These are phyloP conservation scores for Echinarachnius parma DNA, from an alignment of 53 echinoderm and acorn worm species.

Conservation along the genomic window DNA sequence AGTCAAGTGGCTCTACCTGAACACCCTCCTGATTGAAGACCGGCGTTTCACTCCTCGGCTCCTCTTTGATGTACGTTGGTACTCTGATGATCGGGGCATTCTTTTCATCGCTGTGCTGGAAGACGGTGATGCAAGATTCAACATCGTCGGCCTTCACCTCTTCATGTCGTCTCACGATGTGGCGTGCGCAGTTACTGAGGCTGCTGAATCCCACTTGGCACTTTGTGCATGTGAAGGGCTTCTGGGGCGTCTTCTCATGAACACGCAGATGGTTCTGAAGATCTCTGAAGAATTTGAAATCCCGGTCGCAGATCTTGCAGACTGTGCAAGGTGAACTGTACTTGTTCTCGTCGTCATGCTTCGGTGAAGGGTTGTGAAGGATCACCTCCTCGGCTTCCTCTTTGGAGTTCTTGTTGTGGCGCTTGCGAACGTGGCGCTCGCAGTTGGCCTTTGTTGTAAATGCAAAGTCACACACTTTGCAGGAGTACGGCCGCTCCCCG, in stretches of 20 bases:
- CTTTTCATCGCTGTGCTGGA: slow-evolving; percentile 54
- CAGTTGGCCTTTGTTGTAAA: slow-evolving; percentile 99
- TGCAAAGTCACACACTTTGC: slow-evolving; percentile 91
- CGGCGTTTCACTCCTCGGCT: slow-evolving; percentile 55
- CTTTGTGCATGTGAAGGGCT: slow-evolving; percentile 75
- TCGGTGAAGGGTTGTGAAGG: slow-evolving; percentile 56
- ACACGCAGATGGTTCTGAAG: slow-evolving; percentile 91
- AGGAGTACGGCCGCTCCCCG: slow-evolving; percentile 91
- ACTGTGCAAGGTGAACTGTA: slow-evolving; percentile 87
- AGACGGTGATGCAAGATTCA: slow-evolving; percentile 64
- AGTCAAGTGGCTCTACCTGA: slow-evolving; percentile 80
- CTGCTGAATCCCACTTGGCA: slow-evolving; percentile 89
- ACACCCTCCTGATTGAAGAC: slow-evolving; percentile 45
- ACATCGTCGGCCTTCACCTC: slow-evolving; percentile 78
- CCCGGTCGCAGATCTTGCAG: slow-evolving; percentile 85
- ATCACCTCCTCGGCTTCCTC: slow-evolving; percentile 79
- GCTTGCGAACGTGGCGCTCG: slow-evolving; percentile 90
- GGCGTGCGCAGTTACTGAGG: slow-evolving; percentile 86
- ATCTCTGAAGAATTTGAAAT: slow-evolving; percentile 97
- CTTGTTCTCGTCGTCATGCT: slow-evolving; percentile 52
- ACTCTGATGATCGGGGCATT: slow-evolving; percentile 10
- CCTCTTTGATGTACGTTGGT: slow-evolving; percentile 16
- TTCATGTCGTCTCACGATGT: slow-evolving; percentile 84
- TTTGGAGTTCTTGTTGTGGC: slow-evolving; percentile 78
- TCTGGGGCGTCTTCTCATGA: slow-evolving; percentile 80